Conservation (phyloP, 1,140 invertebrate genomes). For the Drosophila sucinea region DNA sequence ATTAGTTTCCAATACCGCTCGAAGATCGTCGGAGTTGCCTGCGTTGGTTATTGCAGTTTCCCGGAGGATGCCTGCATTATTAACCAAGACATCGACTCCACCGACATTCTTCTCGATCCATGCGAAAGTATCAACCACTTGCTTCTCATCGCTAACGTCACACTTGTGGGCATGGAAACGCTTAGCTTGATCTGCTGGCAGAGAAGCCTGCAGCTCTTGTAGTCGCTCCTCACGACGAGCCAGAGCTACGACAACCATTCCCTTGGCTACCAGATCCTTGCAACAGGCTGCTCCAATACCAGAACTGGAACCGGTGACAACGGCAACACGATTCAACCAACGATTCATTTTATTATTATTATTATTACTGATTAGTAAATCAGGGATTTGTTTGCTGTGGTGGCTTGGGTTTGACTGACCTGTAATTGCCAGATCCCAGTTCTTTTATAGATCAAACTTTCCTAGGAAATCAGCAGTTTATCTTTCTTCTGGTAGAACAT, state of each 20-base stretch:
- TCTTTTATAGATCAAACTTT: no score
- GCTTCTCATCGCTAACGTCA: constrained; percentile 86
- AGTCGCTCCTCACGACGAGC: constrained; percentile 86
- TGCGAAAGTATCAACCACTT: constrained; percentile 86
- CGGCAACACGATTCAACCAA: constrained; percentile 67
- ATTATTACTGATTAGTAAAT: no score
- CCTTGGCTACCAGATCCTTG: constrained; percentile 83
- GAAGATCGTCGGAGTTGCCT: constrained; percentile 55
- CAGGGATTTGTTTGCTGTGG: no score
- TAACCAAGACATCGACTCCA: constrained; percentile 87
- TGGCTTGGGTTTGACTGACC: no score
- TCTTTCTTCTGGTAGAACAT: no score
- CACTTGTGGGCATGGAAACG: constrained; percentile 83
- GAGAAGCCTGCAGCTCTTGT: constrained; percentile 36
- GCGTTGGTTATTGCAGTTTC: constrained; percentile 47
- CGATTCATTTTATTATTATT: constrained; percentile 47
- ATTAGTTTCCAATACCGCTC: constrained; percentile 83
- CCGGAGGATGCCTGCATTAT: constrained; percentile 86
- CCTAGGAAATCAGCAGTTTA: no score
- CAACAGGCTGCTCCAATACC: constrained; percentile 85
- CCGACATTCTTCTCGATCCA: constrained; percentile 85
- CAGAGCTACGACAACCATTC: constrained; percentile 88
- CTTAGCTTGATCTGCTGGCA: constrained; percentile 44
- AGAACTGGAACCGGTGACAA: constrained; percentile 83
- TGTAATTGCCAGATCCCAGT: no score